Percentiles rank a stretch among this genome's conserved stretches.
phyloP scores from a whole-genome alignment of 2,888 invertebrate genomes.

The Maniola hyperantus region DNA sequence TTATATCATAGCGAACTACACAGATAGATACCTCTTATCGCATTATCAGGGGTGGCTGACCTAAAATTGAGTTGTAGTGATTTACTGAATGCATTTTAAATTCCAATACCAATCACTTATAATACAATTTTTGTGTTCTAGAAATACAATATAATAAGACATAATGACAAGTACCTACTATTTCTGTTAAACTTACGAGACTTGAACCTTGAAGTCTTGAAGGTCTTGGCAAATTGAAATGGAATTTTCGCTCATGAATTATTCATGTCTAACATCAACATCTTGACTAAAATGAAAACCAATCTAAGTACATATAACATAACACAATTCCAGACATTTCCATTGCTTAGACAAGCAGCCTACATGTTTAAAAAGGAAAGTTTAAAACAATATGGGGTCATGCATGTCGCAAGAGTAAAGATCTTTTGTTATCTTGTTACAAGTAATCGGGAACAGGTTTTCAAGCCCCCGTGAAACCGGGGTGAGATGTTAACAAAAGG shows the following conservation, averaged over 20 bases:
- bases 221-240: constrained; percentile 34
- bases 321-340: background rate
- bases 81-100: constrained; percentile 1
- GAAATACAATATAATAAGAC: background rate
- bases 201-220: constrained; percentile 4
- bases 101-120: background rate
- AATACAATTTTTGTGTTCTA: background rate
- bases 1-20: background rate
- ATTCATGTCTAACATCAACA: constrained; percentile 37
- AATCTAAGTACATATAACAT: background rate
- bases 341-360: constrained; percentile 17
- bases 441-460: constrained; percentile 61
- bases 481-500: constrained; percentile 58
- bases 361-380: constrained; percentile 3
- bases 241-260: constrained; percentile 41
- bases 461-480: constrained; percentile 55
- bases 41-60: constrained; percentile 13
- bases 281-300: constrained; percentile 27
- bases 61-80: constrained; percentile 6
- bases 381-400: constrained; percentile 12
- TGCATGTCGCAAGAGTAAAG: constrained; percentile 41
- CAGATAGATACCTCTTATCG: constrained; percentile 5
- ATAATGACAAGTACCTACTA: too few species aligned
- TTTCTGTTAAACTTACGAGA: background rate
- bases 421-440: constrained; percentile 55